A percentile compares a stretch with the other conserved stretches of the same genome.
phyloP scores from a whole-genome alignment of 2,113 vertebrate genomes.

The Mormyrus iriodes region DNA sequence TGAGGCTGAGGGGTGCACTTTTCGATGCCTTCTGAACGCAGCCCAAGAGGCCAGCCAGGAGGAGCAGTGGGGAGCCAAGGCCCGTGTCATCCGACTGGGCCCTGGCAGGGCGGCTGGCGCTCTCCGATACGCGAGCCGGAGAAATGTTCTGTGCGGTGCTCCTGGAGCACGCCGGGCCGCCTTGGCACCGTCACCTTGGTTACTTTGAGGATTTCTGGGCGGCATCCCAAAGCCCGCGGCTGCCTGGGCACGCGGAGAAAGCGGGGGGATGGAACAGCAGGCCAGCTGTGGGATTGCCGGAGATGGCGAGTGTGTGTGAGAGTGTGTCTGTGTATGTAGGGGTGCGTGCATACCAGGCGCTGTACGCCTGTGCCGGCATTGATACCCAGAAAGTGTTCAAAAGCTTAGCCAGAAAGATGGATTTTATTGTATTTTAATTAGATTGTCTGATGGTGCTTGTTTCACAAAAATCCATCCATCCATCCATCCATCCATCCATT shows the following conservation, averaged over 20 bases:
- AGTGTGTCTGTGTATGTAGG: neutral
- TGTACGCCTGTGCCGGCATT: neutral
- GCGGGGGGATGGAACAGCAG: neutral
- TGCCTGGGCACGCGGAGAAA: constrained; percentile 37
- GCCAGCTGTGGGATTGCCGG: neutral
- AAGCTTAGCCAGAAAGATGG: neutral
- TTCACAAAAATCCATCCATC: neutral
- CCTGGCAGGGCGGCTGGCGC: neutral
- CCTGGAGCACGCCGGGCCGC: constrained; percentile 61
- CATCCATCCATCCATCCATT: neutral
- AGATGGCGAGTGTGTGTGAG: neutral
- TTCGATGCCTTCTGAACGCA: constrained; percentile 43
- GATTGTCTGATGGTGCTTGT: neutral
- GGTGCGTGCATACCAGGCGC: neutral
- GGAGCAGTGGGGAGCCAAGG: neutral
- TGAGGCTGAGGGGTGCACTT: constrained; percentile 40
- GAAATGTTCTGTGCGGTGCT: constrained; percentile 70
- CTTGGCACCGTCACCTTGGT: constrained; percentile 49
- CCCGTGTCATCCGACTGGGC: neutral
- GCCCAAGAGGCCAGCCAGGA: constrained; percentile 31
- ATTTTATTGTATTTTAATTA: neutral
- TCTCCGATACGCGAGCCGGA: constrained; percentile 62
- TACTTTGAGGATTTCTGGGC: constrained; percentile 61
- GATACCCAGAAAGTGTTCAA: neutral
- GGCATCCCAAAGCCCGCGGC: constrained; percentile 36